A percentile compares a stretch with the other conserved stretches of the same genome.
These are phyloP conservation scores for Pipistrellus pygmaeus DNA, from an alignment of 2,797 vertebrate genomes.

Conservation along the genomic window DNA sequence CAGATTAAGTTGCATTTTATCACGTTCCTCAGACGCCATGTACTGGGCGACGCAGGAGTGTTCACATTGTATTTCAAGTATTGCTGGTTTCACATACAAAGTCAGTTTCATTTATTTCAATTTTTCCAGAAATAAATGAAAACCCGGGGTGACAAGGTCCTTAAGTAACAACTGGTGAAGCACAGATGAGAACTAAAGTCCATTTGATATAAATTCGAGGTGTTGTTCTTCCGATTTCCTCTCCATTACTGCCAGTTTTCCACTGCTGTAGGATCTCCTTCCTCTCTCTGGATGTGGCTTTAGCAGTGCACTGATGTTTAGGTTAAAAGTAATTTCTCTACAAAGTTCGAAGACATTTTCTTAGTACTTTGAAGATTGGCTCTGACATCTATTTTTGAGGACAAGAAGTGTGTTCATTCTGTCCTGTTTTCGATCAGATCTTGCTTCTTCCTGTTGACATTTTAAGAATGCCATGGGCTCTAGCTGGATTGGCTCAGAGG, in stretches of 20 bases:
- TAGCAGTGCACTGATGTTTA: not conserved
- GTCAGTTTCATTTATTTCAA: not conserved
- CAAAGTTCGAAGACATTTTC: not conserved
- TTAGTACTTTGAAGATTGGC: not conserved
- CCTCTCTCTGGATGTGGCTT: not conserved
- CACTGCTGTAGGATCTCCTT: not conserved
- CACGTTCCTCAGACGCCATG: not conserved
- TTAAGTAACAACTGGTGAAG: not conserved
- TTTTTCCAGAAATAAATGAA: not conserved
- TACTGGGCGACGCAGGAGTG: not conserved
- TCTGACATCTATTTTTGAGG: not conserved
- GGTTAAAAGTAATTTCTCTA: constrained; percentile 8
- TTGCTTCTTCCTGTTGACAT: not conserved
- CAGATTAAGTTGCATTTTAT: not conserved
- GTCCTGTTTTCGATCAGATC: not conserved
- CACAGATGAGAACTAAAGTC: not conserved
- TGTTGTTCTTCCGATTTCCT: not conserved
- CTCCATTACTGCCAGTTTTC: not conserved
- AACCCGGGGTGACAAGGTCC: not conserved
- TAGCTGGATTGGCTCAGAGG: too few species aligned
- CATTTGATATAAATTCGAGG: not conserved
- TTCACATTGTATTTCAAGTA: not conserved
- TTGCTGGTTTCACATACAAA: not conserved
- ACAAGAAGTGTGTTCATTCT: not conserved
- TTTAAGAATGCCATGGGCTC: not conserved